Evolutionary conservation across 2,888 invertebrate genomes (phyloP), one percentile per base, ranked within the genome.

Genomic region (Pollenia labialis): DNA sequence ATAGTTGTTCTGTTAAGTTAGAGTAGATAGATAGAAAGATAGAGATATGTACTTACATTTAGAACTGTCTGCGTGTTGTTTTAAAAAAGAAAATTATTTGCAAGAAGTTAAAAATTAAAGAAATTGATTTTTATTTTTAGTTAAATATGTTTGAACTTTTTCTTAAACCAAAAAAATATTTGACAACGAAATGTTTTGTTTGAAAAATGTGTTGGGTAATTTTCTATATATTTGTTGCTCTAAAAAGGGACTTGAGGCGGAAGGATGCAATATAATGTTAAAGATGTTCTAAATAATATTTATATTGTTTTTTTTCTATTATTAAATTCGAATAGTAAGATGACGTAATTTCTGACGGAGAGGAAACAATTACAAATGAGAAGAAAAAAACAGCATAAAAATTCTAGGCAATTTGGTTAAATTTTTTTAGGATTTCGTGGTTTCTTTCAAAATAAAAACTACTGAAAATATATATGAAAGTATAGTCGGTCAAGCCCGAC

Each of bases 11-110:
- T 56, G 9, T 40, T 2, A 46, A 23, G n/a, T 42, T 23, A 54
- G 18, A 42, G 14, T 8, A 16, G n/a, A 18, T 69, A 54, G 11
- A 14, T 56, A 40, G 16, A 54, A 10, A 75, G 16, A 62, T 14
- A 74, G 10, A 56, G n/a, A 88, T 81, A 90, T 32, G 32, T 93
- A 93, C 93, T 93, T 93, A 93, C 93, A 93, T 92, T 93, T 93
- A 76, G 93, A 93, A 89, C 90, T 91, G 91, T 91, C 93, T 93
- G 93, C 92, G 91, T 90, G 91, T 90, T 4, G 90, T 90, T 90
- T 91, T 85, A 90, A 90, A 90, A 90, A 89, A 89, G 89, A 90
- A 90, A 90, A 80, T 89, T 81, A 85, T 90, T 88, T 80, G 81
- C 84, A 81, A 81, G 88, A 81, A 89, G 82, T 88, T 84, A 81